Base-by-base conservation (phyloP, 2,888 invertebrate species). In the Thyatira batis region DNA sequence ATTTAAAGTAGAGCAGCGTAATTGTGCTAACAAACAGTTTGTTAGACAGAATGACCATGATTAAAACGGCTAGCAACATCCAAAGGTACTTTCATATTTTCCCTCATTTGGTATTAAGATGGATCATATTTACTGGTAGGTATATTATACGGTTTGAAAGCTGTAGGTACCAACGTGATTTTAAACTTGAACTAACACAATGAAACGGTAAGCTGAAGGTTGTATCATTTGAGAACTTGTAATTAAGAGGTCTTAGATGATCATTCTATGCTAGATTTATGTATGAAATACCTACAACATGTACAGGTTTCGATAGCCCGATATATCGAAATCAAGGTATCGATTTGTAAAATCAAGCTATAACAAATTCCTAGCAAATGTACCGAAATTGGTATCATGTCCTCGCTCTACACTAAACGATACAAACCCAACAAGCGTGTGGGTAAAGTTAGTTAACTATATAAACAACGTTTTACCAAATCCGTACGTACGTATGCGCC, bases 401-500 rank as follows among this genome's bases (percentile, higher is more conserved):
- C 39, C 39, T 39, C 17, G 39, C 39, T n/a, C n/a, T 39, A 39
- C 17, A 39, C 39, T 17, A 39, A 39, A 39, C 6, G 17, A 17
- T 17, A 6, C 2, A 17, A 39, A 39, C 8, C 13, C 39, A 17
- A 39, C 17, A 39, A 39, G 17, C 8, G 39, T 17, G 39, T 39
- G 39, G 39, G 39, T 39, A 39, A 17, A 1, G 13, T 39, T 6
- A 13, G 39, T 17, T 39, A n/a, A 39, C n/a, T 8, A 39, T 39
- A 39, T 39, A 39, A 39, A 39, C 39, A 39, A 46, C 33, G 45
- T 20, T 25, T 53, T 43, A 49, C 21, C 20, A 49, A 27, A 52
- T 45, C 30, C 33, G 51, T 28, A 30, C 46, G 45, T 11, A 3
- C 11, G 13, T 33, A 49, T 51, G 27, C n/a, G 39, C 39, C 39